These are phyloP conservation scores for Paraescarpia echinospica DNA, from an alignment of 1,140 invertebrate genomes.

Conservation along the genomic window DNA sequence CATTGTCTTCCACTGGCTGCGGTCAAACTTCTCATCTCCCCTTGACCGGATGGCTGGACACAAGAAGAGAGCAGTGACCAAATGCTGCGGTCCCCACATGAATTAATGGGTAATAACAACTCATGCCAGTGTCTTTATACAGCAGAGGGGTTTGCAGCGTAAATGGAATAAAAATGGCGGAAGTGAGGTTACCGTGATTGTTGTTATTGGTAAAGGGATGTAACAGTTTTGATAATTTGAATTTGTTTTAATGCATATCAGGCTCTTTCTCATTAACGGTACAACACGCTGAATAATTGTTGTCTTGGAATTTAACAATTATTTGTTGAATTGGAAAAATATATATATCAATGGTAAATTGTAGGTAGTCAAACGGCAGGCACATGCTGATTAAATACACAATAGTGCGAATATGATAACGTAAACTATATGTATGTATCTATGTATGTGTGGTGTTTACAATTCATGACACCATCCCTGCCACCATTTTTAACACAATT, in stretches of 20 bases:
- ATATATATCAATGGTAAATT: not conserved
- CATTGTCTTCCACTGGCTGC: slow-evolving; percentile 53
- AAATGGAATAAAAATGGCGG: not conserved
- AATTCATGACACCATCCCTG: not conserved
- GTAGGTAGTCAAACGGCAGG: not conserved
- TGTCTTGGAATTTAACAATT: no score
- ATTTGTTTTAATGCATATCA: not conserved
- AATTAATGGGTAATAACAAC: not conserved
- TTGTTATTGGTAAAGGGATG: not conserved
- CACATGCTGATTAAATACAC: not conserved
- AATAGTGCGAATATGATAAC: not conserved
- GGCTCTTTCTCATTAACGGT: no score
- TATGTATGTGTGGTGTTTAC: not conserved
- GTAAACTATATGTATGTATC: not conserved
- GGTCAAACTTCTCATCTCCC: slow-evolving; percentile 43
- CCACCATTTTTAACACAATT: not conserved
- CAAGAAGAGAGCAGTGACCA: not conserved
- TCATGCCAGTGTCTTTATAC: not conserved
- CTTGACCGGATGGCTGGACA: slow-evolving; percentile 35
- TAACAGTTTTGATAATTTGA: not conserved
- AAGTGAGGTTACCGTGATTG: not conserved
- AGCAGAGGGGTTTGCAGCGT: not conserved
- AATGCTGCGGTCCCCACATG: not conserved
- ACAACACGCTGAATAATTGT: no score
- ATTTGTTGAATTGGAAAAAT: not conserved